phyloP scores from a whole-genome alignment of 2,797 vertebrate species.

The Phalloptychus januarius region DNA sequence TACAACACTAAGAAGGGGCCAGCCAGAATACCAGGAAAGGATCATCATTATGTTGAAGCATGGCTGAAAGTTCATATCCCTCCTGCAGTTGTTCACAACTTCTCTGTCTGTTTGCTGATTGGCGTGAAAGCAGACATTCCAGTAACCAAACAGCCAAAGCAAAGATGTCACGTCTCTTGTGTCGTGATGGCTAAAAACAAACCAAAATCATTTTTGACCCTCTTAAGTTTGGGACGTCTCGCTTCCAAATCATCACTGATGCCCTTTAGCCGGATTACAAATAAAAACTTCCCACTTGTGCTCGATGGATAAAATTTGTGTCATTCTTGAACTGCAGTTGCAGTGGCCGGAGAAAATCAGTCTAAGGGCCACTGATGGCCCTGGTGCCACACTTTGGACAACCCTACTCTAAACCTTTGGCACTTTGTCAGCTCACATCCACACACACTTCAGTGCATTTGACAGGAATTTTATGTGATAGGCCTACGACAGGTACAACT shows the following conservation, averaged over 20 bases:
- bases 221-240: constrained; percentile 39
- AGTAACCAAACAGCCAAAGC: constrained; percentile 24
- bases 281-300: too few species aligned
- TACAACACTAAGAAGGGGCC: too few species aligned
- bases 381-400: too few species aligned
- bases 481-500: background rate
- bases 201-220: constrained; percentile 13
- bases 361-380: too few species aligned
- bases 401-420: background rate
- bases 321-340: too few species aligned
- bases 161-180: constrained; percentile 34
- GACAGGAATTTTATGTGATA: background rate
- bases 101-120: too few species aligned
- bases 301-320: too few species aligned
- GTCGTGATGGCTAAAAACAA: constrained; percentile 21
- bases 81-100: too few species aligned
- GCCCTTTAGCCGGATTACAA: background rate
- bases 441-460: background rate
- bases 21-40: too few species aligned
- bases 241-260: constrained; percentile 34
- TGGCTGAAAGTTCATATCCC: too few species aligned
- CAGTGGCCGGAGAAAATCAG: too few species aligned
- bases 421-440: background rate
- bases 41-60: too few species aligned
- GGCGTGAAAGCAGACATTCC: constrained; percentile 14